Conservation (phyloP, 2,113 vertebrate species). For the Zapus hudsonius region DNA sequence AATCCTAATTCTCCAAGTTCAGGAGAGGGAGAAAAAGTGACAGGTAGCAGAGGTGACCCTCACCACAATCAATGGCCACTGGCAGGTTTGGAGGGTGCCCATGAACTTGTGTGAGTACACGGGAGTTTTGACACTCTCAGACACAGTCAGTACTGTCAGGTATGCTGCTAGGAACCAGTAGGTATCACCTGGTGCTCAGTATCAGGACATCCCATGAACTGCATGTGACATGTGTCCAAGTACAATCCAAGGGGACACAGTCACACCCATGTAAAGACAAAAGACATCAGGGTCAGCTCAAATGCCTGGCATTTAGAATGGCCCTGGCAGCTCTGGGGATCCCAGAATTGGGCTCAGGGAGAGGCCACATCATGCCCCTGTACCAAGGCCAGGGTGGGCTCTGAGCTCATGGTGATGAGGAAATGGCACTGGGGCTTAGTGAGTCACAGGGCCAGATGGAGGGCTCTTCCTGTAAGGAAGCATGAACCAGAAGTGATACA, state of each 20-base stretch:
- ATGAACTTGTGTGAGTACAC: background rate
- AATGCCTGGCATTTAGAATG: background rate
- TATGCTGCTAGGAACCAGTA: background rate
- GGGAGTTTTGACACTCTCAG: conserved; percentile 33
- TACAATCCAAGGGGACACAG: background rate
- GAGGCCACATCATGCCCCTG: background rate
- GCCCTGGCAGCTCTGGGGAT: background rate
- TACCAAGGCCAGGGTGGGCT: background rate
- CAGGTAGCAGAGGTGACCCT: background rate
- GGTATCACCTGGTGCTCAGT: background rate
- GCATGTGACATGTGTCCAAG: background rate
- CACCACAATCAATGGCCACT: background rate
- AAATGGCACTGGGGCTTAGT: fast-evolving
- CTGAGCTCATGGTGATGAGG: background rate
- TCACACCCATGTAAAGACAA: background rate
- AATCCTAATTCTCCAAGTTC: background rate
- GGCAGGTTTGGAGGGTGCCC: background rate
- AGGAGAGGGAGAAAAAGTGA: conserved; percentile 31
- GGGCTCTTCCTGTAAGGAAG: background rate
- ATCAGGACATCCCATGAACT: background rate
- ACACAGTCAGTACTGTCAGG: conserved; percentile 51
- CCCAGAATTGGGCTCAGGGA: background rate
- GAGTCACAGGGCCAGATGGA: background rate
- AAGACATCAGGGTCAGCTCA: background rate
- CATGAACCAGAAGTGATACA: background rate